Conservation (phyloP, 2,113 vertebrate species). For the Gopherus flavomarginatus region DNA sequence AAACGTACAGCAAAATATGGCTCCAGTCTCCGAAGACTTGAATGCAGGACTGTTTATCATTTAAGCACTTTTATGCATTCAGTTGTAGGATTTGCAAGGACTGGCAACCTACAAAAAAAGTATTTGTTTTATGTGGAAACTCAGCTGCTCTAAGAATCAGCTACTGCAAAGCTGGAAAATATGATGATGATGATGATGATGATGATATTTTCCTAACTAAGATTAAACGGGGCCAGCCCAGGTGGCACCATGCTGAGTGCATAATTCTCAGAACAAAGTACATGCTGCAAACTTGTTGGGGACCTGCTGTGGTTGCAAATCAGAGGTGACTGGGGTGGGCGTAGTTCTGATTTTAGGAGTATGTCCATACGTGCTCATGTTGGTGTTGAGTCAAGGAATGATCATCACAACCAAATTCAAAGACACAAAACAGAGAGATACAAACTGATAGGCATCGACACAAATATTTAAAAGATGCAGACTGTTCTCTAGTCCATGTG, state of each 20-base stretch:
- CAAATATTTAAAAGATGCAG: background rate
- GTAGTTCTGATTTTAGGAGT: fast-evolving
- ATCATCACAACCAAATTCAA: fast-evolving
- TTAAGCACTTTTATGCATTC: background rate
- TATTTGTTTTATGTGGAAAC: constrained; percentile 64
- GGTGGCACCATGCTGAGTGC: background rate
- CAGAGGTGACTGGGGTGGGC: background rate
- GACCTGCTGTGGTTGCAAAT: background rate
- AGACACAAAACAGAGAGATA: background rate
- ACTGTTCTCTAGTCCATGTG: background rate
- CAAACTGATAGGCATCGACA: background rate
- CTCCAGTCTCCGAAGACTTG: background rate
- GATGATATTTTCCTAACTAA: constrained; percentile 23
- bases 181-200: constrained; percentile 37
- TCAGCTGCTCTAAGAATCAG: constrained; percentile 40
- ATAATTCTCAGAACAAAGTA: background rate
- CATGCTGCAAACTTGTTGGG: fast-evolving
- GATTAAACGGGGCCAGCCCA: background rate
- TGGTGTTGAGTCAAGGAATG: fast-evolving
- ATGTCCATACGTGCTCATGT: fast-evolving
- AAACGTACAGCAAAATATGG: background rate
- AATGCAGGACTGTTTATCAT: background rate
- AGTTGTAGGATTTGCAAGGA: background rate
- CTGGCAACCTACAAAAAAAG: constrained; percentile 9
- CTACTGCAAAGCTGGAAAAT: constrained; percentile 52